Conservation (phyloP, 2,888 invertebrate genomes). For the Chymomyza fuscimana region DNA sequence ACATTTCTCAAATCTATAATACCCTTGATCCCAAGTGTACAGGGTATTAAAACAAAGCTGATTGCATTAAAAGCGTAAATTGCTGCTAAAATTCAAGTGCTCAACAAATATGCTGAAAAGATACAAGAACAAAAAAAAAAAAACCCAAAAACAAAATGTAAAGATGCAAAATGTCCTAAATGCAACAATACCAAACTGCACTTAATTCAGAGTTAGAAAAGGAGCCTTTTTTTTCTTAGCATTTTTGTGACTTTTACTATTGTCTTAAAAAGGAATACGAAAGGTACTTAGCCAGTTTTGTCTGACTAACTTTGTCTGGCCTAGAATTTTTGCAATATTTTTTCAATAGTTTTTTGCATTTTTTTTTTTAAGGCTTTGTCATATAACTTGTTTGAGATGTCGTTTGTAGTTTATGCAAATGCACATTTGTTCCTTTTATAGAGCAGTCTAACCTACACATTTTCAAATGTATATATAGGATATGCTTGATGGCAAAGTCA, state of each 20-base stretch:
- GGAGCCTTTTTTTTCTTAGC: constrained; percentile 8
- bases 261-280: not conserved
- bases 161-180: not conserved
- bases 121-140: constrained; percentile 15
- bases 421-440: not conserved
- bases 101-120: constrained; percentile 50
- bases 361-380: not conserved
- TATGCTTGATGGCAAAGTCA: no score
- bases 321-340: constrained; percentile 2
- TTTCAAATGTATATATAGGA: no score
- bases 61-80: constrained; percentile 65
- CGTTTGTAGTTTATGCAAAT: constrained; percentile 1
- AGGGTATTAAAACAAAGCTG: constrained; percentile 27
- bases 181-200: constrained; percentile 8
- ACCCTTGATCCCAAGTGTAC: constrained; percentile 2
- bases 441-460: no score
- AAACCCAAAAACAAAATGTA: constrained; percentile 7
- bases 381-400: not conserved
- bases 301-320: not conserved
- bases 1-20: no score
- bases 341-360: not conserved
- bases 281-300: constrained; percentile 27
- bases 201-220: not conserved
- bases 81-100: constrained; percentile 57
- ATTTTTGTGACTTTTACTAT: constrained; percentile 5